phyloP scores from a whole-genome alignment of 2,797 vertebrate genomes.

The Siniperca obscura region DNA sequence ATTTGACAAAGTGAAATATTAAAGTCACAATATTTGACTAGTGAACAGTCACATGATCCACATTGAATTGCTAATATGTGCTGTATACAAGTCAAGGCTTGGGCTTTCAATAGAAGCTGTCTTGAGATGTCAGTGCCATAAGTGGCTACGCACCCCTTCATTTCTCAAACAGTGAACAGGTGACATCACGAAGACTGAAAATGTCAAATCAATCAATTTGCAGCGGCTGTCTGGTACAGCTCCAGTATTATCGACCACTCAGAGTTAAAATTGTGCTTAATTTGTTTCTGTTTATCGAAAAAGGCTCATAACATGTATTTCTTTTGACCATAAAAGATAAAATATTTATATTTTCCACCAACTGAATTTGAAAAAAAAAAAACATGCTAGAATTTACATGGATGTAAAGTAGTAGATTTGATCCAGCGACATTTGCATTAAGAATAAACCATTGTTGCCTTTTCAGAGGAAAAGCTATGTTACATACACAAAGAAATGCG shows the following conservation, averaged over 20 bases:
- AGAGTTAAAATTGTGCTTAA: conserved; percentile 32
- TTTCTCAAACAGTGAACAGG: conserved; percentile 27
- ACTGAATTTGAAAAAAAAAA: conserved; percentile 9
- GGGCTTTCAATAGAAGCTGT: conserved; percentile 33
- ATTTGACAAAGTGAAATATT: conserved; percentile 46
- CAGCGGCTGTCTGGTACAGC: conserved; percentile 86
- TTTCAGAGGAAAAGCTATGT: conserved; percentile 57
- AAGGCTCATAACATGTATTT: conserved; percentile 42
- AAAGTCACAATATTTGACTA: conserved; percentile 14
- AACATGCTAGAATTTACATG: conserved; percentile 18
- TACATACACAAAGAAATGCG: conserved; percentile 39
- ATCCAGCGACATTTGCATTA: conserved; percentile 35
- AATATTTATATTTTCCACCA: conserved; percentile 30
- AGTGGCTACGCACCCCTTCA: conserved; percentile 5
- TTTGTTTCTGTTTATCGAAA: conserved; percentile 34
- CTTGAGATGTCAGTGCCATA: conserved; percentile 46
- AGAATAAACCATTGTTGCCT: conserved; percentile 78
- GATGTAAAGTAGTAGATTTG: conserved; percentile 32
- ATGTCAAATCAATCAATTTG: conserved; percentile 35
- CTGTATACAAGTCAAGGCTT: conserved; percentile 10
- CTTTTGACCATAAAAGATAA: conserved; percentile 52
- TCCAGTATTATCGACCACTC: conserved; percentile 33
- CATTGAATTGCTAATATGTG: not conserved
- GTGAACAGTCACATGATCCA: conserved; percentile 10
- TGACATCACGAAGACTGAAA: conserved; percentile 30